phyloP scores from a whole-genome alignment of 2,888 invertebrate genomes.

The Cerastis rubricosa region DNA sequence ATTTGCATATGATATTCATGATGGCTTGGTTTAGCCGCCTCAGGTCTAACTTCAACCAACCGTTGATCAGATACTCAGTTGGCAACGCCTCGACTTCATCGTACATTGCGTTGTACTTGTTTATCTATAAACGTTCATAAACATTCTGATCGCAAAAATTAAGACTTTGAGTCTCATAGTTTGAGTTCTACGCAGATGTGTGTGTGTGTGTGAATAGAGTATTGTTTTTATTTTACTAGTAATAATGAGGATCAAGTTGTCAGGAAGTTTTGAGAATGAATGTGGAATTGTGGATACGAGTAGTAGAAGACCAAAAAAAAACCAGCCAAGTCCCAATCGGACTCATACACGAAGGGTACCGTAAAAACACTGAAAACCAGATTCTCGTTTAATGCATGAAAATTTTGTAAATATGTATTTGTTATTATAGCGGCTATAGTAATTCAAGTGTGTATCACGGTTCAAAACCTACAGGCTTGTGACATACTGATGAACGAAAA shows the following conservation, averaged over 20 bases:
- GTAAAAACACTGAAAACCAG: neutral
- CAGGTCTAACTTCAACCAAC: constrained; percentile 95
- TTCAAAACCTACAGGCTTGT: too few relatives aligned
- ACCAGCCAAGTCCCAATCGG: neutral
- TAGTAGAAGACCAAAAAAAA: neutral
- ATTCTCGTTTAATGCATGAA: neutral
- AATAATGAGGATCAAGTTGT: neutral
- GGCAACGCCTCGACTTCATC: constrained; percentile 93
- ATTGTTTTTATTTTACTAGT: neutral
- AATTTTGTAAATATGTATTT: too few relatives aligned
- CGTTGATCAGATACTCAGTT: constrained; percentile 92
- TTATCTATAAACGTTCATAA: constrained; percentile 91
- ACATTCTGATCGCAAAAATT: neutral
- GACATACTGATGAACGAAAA: too few relatives aligned
- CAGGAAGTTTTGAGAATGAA: neutral
- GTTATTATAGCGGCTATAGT: too few relatives aligned
- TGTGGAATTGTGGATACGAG: neutral
- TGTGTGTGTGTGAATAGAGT: neutral
- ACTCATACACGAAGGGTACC: neutral
- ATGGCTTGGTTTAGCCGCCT: constrained; percentile 95
- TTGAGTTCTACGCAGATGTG: neutral
- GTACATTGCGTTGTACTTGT: constrained; percentile 95
- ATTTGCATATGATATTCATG: constrained; percentile 95
- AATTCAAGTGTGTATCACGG: too few relatives aligned
- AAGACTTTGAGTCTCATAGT: neutral